phyloP scores from a whole-genome alignment of 92 coral and sea anemone species.

The Zoanthus solanderi region DNA sequence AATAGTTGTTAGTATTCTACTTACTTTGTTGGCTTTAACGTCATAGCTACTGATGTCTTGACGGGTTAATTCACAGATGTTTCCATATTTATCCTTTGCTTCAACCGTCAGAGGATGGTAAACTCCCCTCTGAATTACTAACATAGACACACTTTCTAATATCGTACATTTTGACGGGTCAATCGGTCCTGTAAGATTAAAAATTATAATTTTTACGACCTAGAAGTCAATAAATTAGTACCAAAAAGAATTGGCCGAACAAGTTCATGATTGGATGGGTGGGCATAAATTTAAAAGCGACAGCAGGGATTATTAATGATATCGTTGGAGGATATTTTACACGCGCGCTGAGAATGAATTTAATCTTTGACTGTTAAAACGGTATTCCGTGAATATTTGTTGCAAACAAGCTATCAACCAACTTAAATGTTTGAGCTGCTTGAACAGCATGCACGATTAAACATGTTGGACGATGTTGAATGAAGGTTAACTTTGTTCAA shows the following conservation, averaged over 20 bases:
- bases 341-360: too few species aligned
- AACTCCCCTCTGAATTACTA: conserved; percentile 78
- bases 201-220: neutral
- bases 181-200: conserved; percentile 65
- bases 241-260: neutral
- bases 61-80: conserved; percentile 72
- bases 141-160: conserved; percentile 73
- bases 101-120: conserved; percentile 92
- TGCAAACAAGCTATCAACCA: too few species aligned
- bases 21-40: conserved; percentile 76
- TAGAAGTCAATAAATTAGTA: neutral
- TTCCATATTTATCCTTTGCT: conserved; percentile 92
- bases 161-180: conserved; percentile 85
- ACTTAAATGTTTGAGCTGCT: too few species aligned
- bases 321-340: too few species aligned
- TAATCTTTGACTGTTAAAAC: too few species aligned
- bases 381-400: too few species aligned
- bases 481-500: too few species aligned
- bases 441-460: too few species aligned
- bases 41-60: conserved; percentile 68
- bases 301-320: too few species aligned
- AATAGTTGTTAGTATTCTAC: neutral
- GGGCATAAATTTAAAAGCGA: too few species aligned
- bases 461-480: too few species aligned
- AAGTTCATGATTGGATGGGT: neutral